A percentile compares a stretch with the other conserved stretches of the same genome.
Evolutionary conservation across 2,888 invertebrate genomes (phyloP).

Genomic region (Mamestra brassicae): DNA sequence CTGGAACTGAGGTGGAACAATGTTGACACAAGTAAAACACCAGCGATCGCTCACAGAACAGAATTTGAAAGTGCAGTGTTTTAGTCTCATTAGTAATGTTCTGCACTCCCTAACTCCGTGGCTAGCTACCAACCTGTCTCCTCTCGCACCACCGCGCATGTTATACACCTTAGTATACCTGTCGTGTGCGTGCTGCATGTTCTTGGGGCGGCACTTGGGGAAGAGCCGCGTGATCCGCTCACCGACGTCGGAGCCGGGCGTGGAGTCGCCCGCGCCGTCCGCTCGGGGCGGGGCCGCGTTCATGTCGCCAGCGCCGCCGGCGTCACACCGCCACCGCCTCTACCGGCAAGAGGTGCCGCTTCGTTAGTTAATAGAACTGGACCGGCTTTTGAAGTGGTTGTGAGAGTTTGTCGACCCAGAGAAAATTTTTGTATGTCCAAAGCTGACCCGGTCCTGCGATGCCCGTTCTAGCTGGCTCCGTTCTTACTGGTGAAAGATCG

Average conservation of each 20-base stretch:
- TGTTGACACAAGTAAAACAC: not conserved
- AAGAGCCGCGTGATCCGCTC: conserved; percentile 96
- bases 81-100: not conserved
- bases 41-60: not conserved
- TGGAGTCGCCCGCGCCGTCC: conserved; percentile 88
- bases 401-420: conserved; percentile 9
- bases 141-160: conserved; percentile 36
- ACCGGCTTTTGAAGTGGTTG: conserved; percentile 1
- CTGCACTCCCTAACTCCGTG: conserved; percentile 17
- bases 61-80: conserved; percentile 21
- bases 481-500: too few species aligned
- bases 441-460: not conserved
- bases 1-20: not conserved
- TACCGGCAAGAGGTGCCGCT: conserved; percentile 82
- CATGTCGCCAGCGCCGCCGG: conserved; percentile 84
- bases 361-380: conserved; percentile 70
- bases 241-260: conserved; percentile 90
- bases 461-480: not conserved
- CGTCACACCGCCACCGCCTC: conserved; percentile 84
- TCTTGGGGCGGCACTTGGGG: conserved; percentile 96
- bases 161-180: conserved; percentile 73
- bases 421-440: not conserved
- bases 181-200: conserved; percentile 89
- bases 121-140: conserved; percentile 28
- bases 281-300: conserved; percentile 87